These are phyloP conservation scores for Psettodes erumei DNA, from an alignment of 2,113 vertebrate species.

Conservation along the genomic window DNA sequence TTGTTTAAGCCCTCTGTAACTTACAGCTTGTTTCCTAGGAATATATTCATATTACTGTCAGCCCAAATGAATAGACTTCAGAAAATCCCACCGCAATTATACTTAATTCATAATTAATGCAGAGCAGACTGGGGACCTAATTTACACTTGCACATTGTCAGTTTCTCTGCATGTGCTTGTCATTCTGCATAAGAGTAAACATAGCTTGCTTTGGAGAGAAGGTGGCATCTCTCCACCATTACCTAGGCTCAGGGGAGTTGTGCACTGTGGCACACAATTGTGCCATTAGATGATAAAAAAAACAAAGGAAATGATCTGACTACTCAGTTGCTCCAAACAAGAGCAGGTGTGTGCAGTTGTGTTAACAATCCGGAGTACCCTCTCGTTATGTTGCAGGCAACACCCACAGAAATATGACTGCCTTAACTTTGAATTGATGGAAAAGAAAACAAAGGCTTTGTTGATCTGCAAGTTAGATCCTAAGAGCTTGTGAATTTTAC, in stretches of 20 bases:
- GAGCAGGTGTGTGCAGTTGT: conserved; percentile 59
- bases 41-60: conserved; percentile 75
- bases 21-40: conserved; percentile 64
- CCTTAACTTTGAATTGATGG: conserved; percentile 36
- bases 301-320: conserved; percentile 70
- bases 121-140: conserved; percentile 81
- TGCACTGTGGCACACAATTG: conserved; percentile 63
- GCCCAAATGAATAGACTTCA: conserved; percentile 80
- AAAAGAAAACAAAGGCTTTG: conserved; percentile 45
- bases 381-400: conserved; percentile 34
- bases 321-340: conserved; percentile 44
- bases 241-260: conserved; percentile 75
- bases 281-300: conserved; percentile 75
- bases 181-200: conserved; percentile 81
- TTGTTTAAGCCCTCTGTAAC: conserved; percentile 56
- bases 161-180: conserved; percentile 81
- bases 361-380: conserved; percentile 55
- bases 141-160: conserved; percentile 83
- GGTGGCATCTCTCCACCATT: conserved; percentile 72
- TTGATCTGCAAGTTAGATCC: conserved; percentile 50
- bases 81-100: conserved; percentile 82
- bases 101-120: conserved; percentile 85
- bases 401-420: conserved; percentile 44
- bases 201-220: conserved; percentile 75
- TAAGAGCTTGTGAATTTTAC: conserved; percentile 51